phyloP scores from a whole-genome alignment of 2,888 invertebrate genomes.

The Drosophila eohydei region DNA sequence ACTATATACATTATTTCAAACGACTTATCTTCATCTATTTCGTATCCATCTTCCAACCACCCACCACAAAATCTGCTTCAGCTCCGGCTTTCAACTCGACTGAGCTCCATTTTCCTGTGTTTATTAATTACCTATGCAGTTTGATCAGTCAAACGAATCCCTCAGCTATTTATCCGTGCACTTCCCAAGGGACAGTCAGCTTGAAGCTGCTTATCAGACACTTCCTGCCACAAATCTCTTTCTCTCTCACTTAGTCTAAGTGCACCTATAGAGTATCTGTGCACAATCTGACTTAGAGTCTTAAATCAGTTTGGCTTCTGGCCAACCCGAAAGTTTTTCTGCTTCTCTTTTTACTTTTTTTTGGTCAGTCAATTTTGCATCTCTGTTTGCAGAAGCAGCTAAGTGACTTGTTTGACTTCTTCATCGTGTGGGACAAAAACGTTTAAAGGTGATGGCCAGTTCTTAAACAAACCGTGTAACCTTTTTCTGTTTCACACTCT shows the following conservation, averaged over 20 bases:
- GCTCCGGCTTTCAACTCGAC: slow-evolving; percentile 1
- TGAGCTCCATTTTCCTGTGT: not conserved
- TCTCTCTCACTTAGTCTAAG: slow-evolving; percentile 41
- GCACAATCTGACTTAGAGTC: slow-evolving; percentile 50
- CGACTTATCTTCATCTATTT: slow-evolving; percentile 16
- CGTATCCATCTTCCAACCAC: slow-evolving; percentile 4
- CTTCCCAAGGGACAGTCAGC: slow-evolving; percentile 18
- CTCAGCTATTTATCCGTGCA: slow-evolving; percentile 20
- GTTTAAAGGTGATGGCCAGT: slow-evolving; percentile 54
- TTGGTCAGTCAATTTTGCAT: slow-evolving; percentile 58
- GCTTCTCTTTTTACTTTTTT: slow-evolving; percentile 1
- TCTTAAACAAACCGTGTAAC: slow-evolving; percentile 33
- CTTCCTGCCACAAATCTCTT: slow-evolving; percentile 72
- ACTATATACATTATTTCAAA: not conserved
- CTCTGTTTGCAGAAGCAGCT: slow-evolving; percentile 37
- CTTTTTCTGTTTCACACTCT: slow-evolving; percentile 35
- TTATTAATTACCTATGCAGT: slow-evolving; percentile 40
- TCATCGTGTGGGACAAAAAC: slow-evolving; percentile 58
- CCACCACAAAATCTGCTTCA: slow-evolving; percentile 5
- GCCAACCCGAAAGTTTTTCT: slow-evolving; percentile 25
- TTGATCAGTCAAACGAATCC: slow-evolving; percentile 31
- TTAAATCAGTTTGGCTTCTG: slow-evolving; percentile 65
- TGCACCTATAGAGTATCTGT: slow-evolving; percentile 47
- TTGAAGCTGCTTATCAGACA: slow-evolving; percentile 55
- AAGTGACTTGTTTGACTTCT: slow-evolving; percentile 78